Evolutionary conservation across 2,888 invertebrate species (phyloP), one percentile per base, ranked within the genome.

Genomic region (Coenonympha arcania): DNA sequence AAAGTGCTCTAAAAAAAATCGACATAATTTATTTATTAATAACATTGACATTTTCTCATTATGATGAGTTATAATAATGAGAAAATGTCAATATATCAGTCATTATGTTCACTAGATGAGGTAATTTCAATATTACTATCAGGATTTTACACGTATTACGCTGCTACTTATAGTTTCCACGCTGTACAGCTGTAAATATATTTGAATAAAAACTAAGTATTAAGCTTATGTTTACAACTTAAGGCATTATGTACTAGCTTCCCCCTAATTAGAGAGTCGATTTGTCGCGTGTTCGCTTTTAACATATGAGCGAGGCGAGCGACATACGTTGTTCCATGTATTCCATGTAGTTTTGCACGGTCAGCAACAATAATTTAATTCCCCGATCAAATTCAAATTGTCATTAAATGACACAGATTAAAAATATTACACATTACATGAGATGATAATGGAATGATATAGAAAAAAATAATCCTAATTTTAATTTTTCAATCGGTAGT

Each of bases 261-360:
- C 64, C 69, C 71, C 68, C 79, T 73, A 59, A 59, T 69, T 82
- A 83, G 81, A 84, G 82, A 84, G 83, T 82, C 81, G 48, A 66
- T 60, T 53, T 72, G 78, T 63, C 79, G 75, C 63, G 60, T 52
- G 55, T 56, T 65, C 76, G 83, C 83, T 65, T 76, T 69, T 68
- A 85, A 85, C 84, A 85, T 84, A 84, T 85, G 81, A 75, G 78
- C 85, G 75, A 65, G 55, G 58, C 44, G 67, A 79, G 68, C 58
- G 48, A 65, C 72, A 72, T 56, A 60, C 60, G 65, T 59, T 58
- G 51, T 47, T 43, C 41, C n/a, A n/a, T n/a, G n/a, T 15, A 36
- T n/a, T n/a, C n/a, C n/a, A n/a, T 19, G 49, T 28, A 42, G 20
- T 9, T 37, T 24, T 37, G 48, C 52, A 52, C 47, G 16, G 52